phyloP scores from a whole-genome alignment of 2,113 vertebrate species.

The Neopipo cinnamomea region DNA sequence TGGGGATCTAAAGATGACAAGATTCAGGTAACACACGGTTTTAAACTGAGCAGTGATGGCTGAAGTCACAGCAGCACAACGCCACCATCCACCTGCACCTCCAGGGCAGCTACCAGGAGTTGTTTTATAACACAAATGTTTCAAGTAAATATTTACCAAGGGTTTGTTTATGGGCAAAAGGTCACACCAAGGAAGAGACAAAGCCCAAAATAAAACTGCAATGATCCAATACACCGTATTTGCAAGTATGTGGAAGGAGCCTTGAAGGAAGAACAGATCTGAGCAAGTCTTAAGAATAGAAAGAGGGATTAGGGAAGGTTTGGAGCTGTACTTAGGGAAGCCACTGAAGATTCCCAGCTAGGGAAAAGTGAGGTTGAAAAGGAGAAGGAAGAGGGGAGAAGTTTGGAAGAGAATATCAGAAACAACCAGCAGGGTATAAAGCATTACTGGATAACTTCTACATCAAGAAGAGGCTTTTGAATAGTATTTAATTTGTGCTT shows the following conservation, averaged over 20 bases:
- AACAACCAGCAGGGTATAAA: neutral
- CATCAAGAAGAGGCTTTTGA: neutral
- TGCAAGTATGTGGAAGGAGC: neutral
- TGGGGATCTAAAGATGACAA: neutral
- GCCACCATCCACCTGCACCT: fast-evolving
- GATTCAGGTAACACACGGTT: neutral
- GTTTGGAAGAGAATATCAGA: neutral
- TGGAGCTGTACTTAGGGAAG: neutral
- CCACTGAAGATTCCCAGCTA: neutral
- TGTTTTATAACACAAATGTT: neutral
- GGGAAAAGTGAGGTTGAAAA: neutral
- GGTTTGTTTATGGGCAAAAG: neutral
- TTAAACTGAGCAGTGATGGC: neutral
- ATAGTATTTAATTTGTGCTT: fast-evolving
- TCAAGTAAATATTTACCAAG: neutral
- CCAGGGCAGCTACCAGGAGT: neutral
- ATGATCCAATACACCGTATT: neutral
- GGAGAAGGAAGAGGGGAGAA: neutral
- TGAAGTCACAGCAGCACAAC: neutral
- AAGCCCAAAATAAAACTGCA: neutral
- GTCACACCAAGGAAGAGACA: neutral
- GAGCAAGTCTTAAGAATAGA: neutral
- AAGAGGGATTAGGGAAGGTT: neutral
- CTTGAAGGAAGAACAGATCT: neutral
- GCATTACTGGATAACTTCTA: neutral